Evolutionary conservation across 2,888 invertebrate species (phyloP).

Genomic region (Hylaea fasciaria): DNA sequence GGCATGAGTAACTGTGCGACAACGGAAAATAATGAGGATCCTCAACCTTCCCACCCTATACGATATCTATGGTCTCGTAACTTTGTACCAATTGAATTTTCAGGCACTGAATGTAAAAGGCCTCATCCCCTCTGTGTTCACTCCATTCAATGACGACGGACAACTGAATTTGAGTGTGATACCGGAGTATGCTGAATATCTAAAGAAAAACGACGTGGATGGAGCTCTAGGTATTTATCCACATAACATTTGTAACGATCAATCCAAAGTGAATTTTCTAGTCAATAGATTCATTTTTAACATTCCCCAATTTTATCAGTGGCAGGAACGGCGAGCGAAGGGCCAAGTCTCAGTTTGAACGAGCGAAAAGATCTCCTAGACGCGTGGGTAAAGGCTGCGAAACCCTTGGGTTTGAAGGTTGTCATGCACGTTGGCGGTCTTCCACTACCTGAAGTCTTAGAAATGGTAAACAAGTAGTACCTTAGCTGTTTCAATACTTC

Average conservation of each 20-base stretch:
- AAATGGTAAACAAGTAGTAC: constrained; percentile 32
- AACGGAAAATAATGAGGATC: too few relatives aligned
- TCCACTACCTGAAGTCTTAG: constrained; percentile 72
- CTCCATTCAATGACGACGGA: constrained; percentile 32
- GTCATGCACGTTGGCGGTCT: constrained; percentile 90
- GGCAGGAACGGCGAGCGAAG: constrained; percentile 44
- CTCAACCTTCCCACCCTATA: too few relatives aligned
- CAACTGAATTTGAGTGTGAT: constrained; percentile 32
- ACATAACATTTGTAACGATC: too few relatives aligned
- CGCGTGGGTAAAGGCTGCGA: constrained; percentile 40
- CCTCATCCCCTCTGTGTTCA: constrained; percentile 35
- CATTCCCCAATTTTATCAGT: constrained; percentile 30
- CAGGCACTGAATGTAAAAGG: constrained; percentile 26
- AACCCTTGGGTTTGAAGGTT: constrained; percentile 52
- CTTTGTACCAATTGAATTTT: not conserved
- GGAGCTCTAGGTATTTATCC: constrained; percentile 43
- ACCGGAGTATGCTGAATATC: constrained; percentile 38
- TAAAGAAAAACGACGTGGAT: constrained; percentile 31
- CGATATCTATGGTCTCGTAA: not conserved
- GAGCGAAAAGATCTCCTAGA: constrained; percentile 43
- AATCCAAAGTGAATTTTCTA: too few relatives aligned
- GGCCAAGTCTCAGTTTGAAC: constrained; percentile 36
- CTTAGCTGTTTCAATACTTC: not conserved
- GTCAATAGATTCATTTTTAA: too few relatives aligned
- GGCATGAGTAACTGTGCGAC: too few relatives aligned